Evolutionary conservation across 2,888 invertebrate genomes (phyloP).

Genomic region (Augiades crinisus): DNA sequence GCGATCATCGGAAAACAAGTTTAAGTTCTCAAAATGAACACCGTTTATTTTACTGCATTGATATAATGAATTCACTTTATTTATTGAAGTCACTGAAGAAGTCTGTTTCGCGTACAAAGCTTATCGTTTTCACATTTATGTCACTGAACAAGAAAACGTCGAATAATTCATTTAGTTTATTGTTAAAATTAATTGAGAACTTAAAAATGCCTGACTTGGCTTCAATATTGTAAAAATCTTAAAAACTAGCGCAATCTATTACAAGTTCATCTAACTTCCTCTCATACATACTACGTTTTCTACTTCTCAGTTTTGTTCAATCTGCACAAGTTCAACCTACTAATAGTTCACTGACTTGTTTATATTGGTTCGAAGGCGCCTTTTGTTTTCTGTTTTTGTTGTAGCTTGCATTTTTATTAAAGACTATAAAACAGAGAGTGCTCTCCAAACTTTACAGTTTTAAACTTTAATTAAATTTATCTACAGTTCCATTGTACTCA

Average conservation of each 20-base stretch:
- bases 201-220: too few species aligned
- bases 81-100: too few species aligned
- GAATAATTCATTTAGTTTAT: too few species aligned
- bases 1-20: not conserved
- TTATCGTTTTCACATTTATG: too few species aligned
- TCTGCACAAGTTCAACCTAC: constrained; percentile 13
- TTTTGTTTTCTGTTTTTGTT: constrained; percentile 10
- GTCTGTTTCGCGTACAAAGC: too few species aligned
- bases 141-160: too few species aligned
- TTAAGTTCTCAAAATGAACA: not conserved
- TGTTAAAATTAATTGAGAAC: too few species aligned
- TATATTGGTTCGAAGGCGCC: constrained; percentile 8
- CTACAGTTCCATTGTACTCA: not conserved
- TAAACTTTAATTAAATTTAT: constrained; percentile 17
- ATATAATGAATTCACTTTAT: too few species aligned
- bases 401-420: constrained; percentile 14
- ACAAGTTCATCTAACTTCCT: not conserved
- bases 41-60: too few species aligned
- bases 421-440: constrained; percentile 2
- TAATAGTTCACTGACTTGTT: constrained; percentile 20
- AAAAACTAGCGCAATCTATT: too few species aligned
- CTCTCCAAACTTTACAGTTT: constrained; percentile 5
- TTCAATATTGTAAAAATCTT: too few species aligned
- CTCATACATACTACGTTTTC: not conserved
- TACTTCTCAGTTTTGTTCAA: constrained; percentile 5